Conservation (phyloP, 2,797 vertebrate species). For the Melanotaenia trifasciata region DNA sequence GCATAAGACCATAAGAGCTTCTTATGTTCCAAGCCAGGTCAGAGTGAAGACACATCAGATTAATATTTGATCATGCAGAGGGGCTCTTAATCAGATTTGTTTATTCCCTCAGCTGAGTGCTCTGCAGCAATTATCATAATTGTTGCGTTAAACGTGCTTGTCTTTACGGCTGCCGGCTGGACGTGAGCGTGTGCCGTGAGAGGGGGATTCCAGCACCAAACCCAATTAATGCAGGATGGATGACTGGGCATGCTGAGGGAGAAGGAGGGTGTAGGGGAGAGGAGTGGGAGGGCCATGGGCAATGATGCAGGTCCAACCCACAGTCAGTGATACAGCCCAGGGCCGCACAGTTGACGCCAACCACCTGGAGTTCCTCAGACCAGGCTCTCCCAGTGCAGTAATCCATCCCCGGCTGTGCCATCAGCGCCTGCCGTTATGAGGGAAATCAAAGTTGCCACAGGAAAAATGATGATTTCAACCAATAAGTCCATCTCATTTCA, state of each 20-base stretch:
- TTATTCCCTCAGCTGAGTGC: constrained; percentile 91
- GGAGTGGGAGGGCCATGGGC: constrained; percentile 49
- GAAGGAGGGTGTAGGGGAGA: constrained; percentile 72
- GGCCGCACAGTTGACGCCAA: constrained; percentile 65
- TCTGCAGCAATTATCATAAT: constrained; percentile 98
- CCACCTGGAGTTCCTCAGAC: constrained; percentile 88
- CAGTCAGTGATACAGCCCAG: constrained; percentile 47
- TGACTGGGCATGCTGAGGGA: constrained; percentile 83
- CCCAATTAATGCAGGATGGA: constrained; percentile 95
- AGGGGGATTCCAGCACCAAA: constrained; percentile 89
- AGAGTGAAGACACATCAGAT: constrained; percentile 93
- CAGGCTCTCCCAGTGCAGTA: constrained; percentile 22
- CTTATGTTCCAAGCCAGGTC: constrained; percentile 91
- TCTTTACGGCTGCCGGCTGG: constrained; percentile 85
- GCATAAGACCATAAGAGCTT: constrained; percentile 95
- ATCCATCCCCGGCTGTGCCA: constrained; percentile 41
- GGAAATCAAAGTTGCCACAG: constrained; percentile 85
- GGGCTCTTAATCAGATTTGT: constrained; percentile 96
- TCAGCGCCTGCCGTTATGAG: constrained; percentile 76
- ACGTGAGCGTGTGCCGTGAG: constrained; percentile 83
- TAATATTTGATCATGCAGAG: constrained; percentile 98
- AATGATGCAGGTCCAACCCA: constrained; percentile 47
- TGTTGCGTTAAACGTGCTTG: constrained; percentile 95
- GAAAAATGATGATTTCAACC: constrained; percentile 79
- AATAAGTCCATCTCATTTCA: constrained; percentile 70